Percentiles rank a stretch among this genome's conserved stretches.
Conservation (phyloP, 2,888 invertebrate species). For the Agonopterix alstromeriana region DNA sequence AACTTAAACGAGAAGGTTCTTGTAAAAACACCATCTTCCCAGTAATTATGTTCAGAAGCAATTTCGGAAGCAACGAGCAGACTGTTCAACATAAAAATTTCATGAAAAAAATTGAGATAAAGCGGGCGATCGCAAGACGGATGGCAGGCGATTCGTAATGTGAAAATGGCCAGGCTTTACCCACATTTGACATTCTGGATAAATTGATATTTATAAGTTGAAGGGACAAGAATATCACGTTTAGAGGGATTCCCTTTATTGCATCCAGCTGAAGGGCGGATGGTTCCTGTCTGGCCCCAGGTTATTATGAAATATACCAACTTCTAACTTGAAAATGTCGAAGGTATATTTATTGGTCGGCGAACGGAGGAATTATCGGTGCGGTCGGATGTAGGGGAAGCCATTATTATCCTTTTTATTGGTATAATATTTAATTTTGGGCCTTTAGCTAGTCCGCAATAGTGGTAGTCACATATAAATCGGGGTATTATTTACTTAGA, state of each 20-base stretch:
- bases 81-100: conserved; percentile 28
- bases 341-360: conserved; percentile 70
- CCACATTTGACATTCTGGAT: conserved; percentile 69
- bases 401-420: conserved; percentile 74
- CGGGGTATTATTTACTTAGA: conserved; percentile 53
- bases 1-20: background rate
- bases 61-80: conserved; percentile 5
- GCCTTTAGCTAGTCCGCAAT: conserved; percentile 49
- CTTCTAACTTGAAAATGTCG: conserved; percentile 68
- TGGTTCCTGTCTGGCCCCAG: conserved; percentile 64
- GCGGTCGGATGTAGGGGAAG: conserved; percentile 62
- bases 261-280: conserved; percentile 56
- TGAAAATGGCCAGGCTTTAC: conserved; percentile 61
- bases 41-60: conserved; percentile 10
- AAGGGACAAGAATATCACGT: conserved; percentile 66
- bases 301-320: conserved; percentile 72
- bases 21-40: conserved; percentile 6
- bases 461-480: conserved; percentile 61
- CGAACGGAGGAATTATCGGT: conserved; percentile 63
- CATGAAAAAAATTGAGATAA: conserved; percentile 48
- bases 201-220: conserved; percentile 75
- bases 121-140: conserved; percentile 40
- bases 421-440: conserved; percentile 76
- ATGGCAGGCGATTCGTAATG: conserved; percentile 59
- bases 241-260: conserved; percentile 75